phyloP scores from a whole-genome alignment of 2,797 vertebrate species.

The Microctenopoma steveboyesi region DNA sequence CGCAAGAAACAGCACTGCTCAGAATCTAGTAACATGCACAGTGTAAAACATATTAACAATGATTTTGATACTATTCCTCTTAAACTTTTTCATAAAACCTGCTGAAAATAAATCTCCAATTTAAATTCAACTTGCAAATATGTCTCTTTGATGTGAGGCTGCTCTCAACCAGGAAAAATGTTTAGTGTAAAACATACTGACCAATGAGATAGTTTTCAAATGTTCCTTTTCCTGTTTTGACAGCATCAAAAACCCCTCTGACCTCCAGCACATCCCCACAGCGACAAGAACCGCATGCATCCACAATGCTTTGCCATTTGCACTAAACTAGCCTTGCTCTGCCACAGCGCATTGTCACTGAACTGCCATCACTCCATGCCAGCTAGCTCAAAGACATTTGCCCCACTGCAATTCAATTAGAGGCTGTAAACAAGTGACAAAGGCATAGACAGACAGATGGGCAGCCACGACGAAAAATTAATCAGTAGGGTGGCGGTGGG shows the following conservation, averaged over 20 bases:
- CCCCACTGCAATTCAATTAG: slow-evolving; percentile 79
- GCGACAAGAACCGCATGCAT: slow-evolving; percentile 65
- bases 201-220: slow-evolving; percentile 52
- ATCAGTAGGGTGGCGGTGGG: slow-evolving; percentile 66
- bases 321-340: slow-evolving; percentile 53
- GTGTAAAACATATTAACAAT: not conserved
- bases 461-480: slow-evolving; percentile 66
- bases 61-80: not conserved
- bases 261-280: slow-evolving; percentile 63
- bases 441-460: slow-evolving; percentile 71
- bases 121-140: not conserved
- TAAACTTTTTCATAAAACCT: not conserved
- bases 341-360: slow-evolving; percentile 46
- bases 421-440: slow-evolving; percentile 77
- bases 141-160: not conserved
- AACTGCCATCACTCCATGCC: slow-evolving; percentile 42
- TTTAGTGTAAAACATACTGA: slow-evolving; percentile 19
- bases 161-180: slow-evolving; percentile 8
- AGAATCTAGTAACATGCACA: not conserved
- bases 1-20: too few relatives aligned
- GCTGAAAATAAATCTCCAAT: not conserved
- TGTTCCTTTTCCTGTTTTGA: slow-evolving; percentile 67
- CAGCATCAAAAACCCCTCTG: slow-evolving; percentile 59
- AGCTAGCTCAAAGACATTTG: slow-evolving; percentile 63
- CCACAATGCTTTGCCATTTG: slow-evolving; percentile 58